These are phyloP conservation scores for Bombus fervidus DNA, from an alignment of 1,140 invertebrate species.

Conservation along the genomic window DNA sequence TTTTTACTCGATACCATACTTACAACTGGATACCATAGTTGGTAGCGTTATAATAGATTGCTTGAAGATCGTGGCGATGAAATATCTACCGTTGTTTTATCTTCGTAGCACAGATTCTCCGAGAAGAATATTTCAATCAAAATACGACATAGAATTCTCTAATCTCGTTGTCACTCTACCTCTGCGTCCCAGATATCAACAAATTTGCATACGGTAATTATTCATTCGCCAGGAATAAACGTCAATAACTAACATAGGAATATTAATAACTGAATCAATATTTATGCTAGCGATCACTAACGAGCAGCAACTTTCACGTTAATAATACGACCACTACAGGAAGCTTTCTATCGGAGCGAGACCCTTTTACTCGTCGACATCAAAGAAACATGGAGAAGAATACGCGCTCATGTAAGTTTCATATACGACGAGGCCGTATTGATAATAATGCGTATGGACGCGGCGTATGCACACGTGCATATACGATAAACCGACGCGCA, in stretches of 20 bases:
- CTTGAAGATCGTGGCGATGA: too few species aligned
- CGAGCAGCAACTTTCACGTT: conserved; percentile 26
- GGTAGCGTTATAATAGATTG: not conserved
- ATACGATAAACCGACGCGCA: conserved; percentile 48
- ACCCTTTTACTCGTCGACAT: conserved; percentile 53
- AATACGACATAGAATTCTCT: too few species aligned
- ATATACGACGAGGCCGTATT: conserved; percentile 42
- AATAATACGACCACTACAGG: conserved; percentile 29
- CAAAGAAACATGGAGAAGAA: conserved; percentile 38
- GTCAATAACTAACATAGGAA: not conserved
- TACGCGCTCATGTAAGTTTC: conserved; percentile 33
- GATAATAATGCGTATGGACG: conserved; percentile 64
- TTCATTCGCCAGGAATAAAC: not conserved
- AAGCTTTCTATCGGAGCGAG: conserved; percentile 29
- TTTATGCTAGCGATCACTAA: not conserved
- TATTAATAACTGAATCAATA: conserved; percentile 35
- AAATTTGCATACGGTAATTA: not conserved
- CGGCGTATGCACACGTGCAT: conserved; percentile 46
- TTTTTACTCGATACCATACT: not conserved
- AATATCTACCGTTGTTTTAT: too few species aligned
- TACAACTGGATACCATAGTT: too few species aligned
- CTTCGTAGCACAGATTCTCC: too few species aligned
- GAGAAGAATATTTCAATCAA: too few species aligned
- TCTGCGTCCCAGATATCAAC: too few species aligned
- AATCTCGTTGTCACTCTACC: too few species aligned